Percentiles rank a stretch among this genome's conserved stretches.
phyloP scores from a whole-genome alignment of 2,888 invertebrate genomes.

The Furcula furcula region DNA sequence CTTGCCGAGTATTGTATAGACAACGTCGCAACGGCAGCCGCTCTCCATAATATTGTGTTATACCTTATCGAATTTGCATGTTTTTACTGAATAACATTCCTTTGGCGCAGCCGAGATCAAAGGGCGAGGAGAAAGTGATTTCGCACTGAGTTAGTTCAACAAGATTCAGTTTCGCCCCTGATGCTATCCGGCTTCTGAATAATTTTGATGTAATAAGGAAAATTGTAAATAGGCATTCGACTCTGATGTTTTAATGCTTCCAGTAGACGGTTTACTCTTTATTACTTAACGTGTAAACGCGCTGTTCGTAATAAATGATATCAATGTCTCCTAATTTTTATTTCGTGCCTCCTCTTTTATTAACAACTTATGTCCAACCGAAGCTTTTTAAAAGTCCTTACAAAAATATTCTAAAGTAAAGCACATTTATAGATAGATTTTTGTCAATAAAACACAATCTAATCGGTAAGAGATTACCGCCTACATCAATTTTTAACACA shows the following conservation, averaged over 20 bases:
- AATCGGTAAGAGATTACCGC: too few species aligned
- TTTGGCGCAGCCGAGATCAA: conserved; percentile 79
- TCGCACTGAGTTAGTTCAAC: conserved; percentile 80
- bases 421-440: too few species aligned
- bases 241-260: conserved; percentile 45
- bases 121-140: conserved; percentile 78
- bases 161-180: conserved; percentile 73
- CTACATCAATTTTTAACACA: too few species aligned
- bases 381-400: too few species aligned
- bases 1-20: conserved; percentile 45
- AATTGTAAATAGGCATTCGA: conserved; percentile 73
- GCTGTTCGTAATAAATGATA: too few species aligned
- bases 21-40: conserved; percentile 48
- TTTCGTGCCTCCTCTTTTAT: too few species aligned
- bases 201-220: conserved; percentile 77
- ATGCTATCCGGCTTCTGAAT: conserved; percentile 68
- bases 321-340: too few species aligned
- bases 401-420: too few species aligned
- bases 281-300: too few species aligned
- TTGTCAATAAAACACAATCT: too few species aligned
- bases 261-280: conserved; percentile 6
- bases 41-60: conserved; percentile 78
- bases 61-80: conserved; percentile 82
- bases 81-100: conserved; percentile 82
- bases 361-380: too few species aligned